These are phyloP conservation scores for Passer domesticus DNA, from an alignment of 2,113 vertebrate genomes.

Conservation along the genomic window DNA sequence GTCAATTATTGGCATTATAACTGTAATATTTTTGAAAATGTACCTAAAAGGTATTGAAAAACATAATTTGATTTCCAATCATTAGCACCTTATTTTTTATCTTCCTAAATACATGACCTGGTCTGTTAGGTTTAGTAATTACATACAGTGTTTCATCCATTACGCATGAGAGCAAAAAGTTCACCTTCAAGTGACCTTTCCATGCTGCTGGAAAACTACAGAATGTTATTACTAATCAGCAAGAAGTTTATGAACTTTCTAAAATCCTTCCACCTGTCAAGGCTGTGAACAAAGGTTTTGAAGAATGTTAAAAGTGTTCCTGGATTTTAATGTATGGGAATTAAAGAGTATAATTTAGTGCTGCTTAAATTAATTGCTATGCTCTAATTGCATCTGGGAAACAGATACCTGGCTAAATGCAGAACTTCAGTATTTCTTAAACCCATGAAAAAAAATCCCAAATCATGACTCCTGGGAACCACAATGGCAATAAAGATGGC, in stretches of 20 bases:
- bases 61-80: background rate
- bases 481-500: background rate
- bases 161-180: background rate
- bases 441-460: background rate
- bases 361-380: background rate
- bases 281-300: background rate
- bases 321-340: slow-evolving; percentile 34
- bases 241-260: slow-evolving; percentile 43
- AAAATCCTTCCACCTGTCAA: slow-evolving; percentile 26
- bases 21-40: slow-evolving; percentile 26
- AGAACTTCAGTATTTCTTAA: slow-evolving; percentile 9
- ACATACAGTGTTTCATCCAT: background rate
- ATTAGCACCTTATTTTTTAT: slow-evolving; percentile 33
- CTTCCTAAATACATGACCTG: background rate
- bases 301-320: background rate
- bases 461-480: background rate
- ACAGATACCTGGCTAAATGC: background rate
- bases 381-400: background rate
- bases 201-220: slow-evolving; percentile 6
- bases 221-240: slow-evolving; percentile 10
- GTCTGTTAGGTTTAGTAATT: background rate
- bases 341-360: background rate
- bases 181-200: slow-evolving; percentile 16
- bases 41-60: slow-evolving; percentile 21
- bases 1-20: slow-evolving; percentile 9